Evolutionary conservation across 2,888 invertebrate species (phyloP).

Genomic region (Acrobasis suavella): DNA sequence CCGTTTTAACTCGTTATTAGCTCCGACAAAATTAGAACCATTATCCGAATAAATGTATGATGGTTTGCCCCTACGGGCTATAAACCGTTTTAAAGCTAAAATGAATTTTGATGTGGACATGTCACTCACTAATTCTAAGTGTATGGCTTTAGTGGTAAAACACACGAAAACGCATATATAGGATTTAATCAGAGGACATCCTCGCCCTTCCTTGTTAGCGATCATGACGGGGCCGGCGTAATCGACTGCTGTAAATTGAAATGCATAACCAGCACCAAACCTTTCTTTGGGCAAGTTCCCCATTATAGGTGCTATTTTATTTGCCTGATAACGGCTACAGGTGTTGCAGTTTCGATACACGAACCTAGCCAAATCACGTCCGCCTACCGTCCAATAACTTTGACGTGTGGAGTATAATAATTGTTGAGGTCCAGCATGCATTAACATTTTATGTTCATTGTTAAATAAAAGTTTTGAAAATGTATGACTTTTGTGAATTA

Average conservation of each 20-base stretch:
- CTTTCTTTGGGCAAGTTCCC: conserved; percentile 27
- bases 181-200: not conserved
- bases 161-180: conserved; percentile 24
- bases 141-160: conserved; percentile 16
- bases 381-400: conserved; percentile 22
- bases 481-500: conserved; percentile 24
- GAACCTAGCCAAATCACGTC: conserved; percentile 26
- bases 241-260: conserved; percentile 31
- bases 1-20: conserved; percentile 13
- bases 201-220: conserved; percentile 26
- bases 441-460: conserved; percentile 24
- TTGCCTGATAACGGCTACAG: conserved; percentile 25
- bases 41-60: conserved; percentile 25
- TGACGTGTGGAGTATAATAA: conserved; percentile 16
- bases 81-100: conserved; percentile 24
- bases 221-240: conserved; percentile 35
- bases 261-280: conserved; percentile 26
- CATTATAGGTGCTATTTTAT: conserved; percentile 26
- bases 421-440: conserved; percentile 30
- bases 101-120: conserved; percentile 16
- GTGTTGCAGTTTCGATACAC: conserved; percentile 27
- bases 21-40: conserved; percentile 28
- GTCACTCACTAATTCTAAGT: conserved; percentile 21
- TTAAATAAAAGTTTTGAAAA: conserved; percentile 27
- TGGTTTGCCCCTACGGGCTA: conserved; percentile 28